Percentiles rank a stretch among this genome's conserved stretches.
These are phyloP conservation scores for Chrysocyon brachyurus DNA, from an alignment of 2,797 vertebrate species.

Conservation along the genomic window DNA sequence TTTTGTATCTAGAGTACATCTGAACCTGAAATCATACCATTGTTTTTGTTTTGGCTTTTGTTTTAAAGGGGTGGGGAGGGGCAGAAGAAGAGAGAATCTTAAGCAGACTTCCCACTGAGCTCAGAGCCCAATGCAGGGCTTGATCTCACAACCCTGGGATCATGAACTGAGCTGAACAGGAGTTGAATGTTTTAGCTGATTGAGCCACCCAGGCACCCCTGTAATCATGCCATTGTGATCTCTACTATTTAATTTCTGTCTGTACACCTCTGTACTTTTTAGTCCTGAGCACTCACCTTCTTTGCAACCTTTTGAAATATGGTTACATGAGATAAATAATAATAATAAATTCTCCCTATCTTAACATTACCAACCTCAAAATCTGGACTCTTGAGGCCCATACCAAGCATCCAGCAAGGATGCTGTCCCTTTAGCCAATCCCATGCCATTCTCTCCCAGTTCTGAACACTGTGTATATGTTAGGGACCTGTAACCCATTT, in stretches of 20 bases:
- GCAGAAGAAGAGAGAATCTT: background rate
- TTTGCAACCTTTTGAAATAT: background rate
- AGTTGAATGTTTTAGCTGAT: background rate
- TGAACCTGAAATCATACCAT: background rate
- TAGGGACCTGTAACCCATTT: background rate
- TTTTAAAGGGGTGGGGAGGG: background rate
- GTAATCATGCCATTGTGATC: background rate
- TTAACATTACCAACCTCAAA: background rate
- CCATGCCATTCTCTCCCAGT: background rate
- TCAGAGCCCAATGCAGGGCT: accelerated
- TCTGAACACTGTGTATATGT: background rate
- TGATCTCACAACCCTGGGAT: background rate
- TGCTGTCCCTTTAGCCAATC: background rate
- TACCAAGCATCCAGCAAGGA: too few relatives aligned
- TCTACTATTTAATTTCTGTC: background rate
- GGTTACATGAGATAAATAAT: background rate
- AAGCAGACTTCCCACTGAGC: background rate
- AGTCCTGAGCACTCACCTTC: background rate
- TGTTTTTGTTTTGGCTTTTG: background rate
- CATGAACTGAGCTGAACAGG: background rate
- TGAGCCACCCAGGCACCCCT: background rate
- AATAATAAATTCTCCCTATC: background rate
- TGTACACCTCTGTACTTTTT: background rate
- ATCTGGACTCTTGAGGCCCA: background rate
- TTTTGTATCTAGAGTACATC: background rate